Base-by-base conservation (phyloP, 2,113 vertebrate species). In the Dendrocopos noguchii region DNA sequence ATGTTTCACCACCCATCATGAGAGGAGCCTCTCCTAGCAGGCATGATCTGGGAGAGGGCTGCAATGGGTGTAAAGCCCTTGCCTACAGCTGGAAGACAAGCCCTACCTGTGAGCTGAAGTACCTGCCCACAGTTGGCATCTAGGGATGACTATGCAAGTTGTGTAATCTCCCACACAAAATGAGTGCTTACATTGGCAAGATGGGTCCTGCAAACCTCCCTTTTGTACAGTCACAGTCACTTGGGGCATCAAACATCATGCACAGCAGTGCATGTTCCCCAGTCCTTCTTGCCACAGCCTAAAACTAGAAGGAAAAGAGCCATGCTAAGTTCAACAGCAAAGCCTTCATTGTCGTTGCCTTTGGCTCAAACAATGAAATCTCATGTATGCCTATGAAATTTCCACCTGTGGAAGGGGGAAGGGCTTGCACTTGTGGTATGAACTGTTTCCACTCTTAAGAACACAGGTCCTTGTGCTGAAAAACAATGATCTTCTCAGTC, bases 291-390 rank as follows among this genome's bases (percentile, higher is more conserved):
- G 1, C 33, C 27, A 12, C 47, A 50, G 39, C 47, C 67, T n/a
- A 6, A 47, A 56, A 24, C 19, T 50, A 57, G 44, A 52, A 34
- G 15, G 29, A 22, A 73, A 66, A 36, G 12, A 56, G 18, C 24
- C 12, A 17, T 46, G 47, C 18, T 24, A 31, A 73, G 28, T 39
- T 66, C 59, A 68, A 1, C 0, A 1, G 34, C 0, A 0, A 36
- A 5, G 4, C 25, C 34, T 77, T 63, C 7, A 1, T 16, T 9
- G 34, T 0, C 19, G 1, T 16, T 11, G 34, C 0, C 19, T 44
- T 50, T 22, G 42, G 66, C 20, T 50, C 20, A 66, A 60, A 22
- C 9, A 34, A 2, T 42, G 65, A 59, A 78, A 52, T 36, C 56
- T 87, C 61, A 21, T 0, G 0, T 47, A 15, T 7, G 9, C 28